A percentile compares a stretch with the other conserved stretches of the same genome.
Conservation (phyloP, 2,888 invertebrate genomes). For the Choreutis nemorana region DNA sequence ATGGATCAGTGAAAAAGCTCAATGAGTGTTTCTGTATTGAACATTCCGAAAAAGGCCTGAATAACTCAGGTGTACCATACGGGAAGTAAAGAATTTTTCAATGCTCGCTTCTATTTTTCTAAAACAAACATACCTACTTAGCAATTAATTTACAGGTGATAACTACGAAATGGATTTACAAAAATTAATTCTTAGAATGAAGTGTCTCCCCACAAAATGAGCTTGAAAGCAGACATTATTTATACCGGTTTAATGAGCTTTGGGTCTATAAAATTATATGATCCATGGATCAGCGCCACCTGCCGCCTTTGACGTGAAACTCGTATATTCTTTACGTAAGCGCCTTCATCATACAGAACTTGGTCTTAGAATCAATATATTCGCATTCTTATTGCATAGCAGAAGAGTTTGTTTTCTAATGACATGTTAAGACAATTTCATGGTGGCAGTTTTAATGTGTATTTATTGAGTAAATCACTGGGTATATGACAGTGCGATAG, state of each 20-base stretch:
- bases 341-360: background rate
- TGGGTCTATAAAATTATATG: constrained; percentile 39
- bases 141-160: no score
- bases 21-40: no score
- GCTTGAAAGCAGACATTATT: constrained; percentile 22
- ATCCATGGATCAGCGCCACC: constrained; percentile 30
- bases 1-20: no score
- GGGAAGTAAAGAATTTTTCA: no score
- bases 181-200: no score
- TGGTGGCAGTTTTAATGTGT: background rate
- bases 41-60: no score
- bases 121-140: no score
- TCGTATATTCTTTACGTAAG: background rate
- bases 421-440: background rate
- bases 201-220: constrained; percentile 17
- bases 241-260: constrained; percentile 27
- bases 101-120: no score
- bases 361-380: background rate
- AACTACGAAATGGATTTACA: no score
- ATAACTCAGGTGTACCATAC: no score
- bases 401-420: background rate
- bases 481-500: no score
- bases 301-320: constrained; percentile 24
- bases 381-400: background rate
- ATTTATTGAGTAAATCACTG: background rate